Evolutionary conservation across 2,888 invertebrate genomes (phyloP).

Genomic region (Calliopum simillimum): DNA sequence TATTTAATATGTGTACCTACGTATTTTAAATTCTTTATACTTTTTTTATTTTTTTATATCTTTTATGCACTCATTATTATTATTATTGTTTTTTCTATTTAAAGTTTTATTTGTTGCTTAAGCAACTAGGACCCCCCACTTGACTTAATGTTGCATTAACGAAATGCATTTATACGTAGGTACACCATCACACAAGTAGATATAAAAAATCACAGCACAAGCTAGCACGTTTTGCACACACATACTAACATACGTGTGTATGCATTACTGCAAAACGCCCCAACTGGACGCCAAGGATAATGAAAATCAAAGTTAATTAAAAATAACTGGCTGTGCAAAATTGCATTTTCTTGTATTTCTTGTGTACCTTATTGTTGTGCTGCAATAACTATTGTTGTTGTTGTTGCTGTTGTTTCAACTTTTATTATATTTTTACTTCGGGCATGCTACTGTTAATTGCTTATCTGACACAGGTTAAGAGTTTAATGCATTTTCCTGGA

Average conservation of each 20-base stretch:
- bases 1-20: background rate
- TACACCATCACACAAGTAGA: background rate
- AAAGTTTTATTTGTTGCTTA: no score
- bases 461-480: constrained; percentile 11
- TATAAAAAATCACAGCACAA: background rate
- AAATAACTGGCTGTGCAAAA: constrained; percentile 46
- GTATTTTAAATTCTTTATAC: background rate
- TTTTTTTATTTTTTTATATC: background rate
- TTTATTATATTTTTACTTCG: background rate
- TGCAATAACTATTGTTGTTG: background rate
- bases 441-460: constrained; percentile 10
- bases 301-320: constrained; percentile 53
- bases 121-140: no score
- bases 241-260: background rate
- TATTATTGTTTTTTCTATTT: background rate
- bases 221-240: background rate
- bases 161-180: no score
- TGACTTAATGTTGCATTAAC: no score
- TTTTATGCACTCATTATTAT: background rate
- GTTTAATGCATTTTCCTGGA: no score
- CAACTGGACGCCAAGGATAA: constrained; percentile 39
- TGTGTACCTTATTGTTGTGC: background rate
- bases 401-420: background rate
- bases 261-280: no score
- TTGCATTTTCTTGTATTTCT: constrained; percentile 20